These are phyloP conservation scores for Arizona elegans DNA, from an alignment of 2,113 vertebrate species.

Conservation along the genomic window DNA sequence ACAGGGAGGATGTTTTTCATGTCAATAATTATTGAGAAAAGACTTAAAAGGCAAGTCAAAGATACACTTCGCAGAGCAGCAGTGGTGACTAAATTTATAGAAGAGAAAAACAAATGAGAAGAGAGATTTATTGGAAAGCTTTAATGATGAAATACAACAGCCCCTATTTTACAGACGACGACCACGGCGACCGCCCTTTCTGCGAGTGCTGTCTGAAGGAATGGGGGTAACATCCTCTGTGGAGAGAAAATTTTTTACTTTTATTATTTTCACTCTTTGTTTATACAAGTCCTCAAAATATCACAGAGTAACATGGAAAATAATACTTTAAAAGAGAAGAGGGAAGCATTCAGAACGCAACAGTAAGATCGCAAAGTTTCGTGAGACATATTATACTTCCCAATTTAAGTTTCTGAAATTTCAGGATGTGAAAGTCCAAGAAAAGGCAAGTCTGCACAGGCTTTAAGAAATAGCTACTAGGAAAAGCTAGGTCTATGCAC, in stretches of 20 bases:
- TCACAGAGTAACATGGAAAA: not conserved
- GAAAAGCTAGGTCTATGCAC: not conserved
- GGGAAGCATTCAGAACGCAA: not conserved
- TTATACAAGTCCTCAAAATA: not conserved
- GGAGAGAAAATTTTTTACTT: not conserved
- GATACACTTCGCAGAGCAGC: not conserved
- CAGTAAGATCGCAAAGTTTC: not conserved
- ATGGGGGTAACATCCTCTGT: conserved; percentile 99
- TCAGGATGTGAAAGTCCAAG: conserved; percentile 7
- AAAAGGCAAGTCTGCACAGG: not conserved
- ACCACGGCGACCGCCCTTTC: conserved; percentile 96
- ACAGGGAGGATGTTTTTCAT: fast-evolving
- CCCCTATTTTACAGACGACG: conserved; percentile 85
- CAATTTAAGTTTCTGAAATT: not conserved
- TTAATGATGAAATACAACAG: conserved; percentile 78
- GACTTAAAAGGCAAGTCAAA: not conserved
- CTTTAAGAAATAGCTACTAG: not conserved
- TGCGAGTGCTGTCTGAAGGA: conserved; percentile 96
- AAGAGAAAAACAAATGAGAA: not conserved
- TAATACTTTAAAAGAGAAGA: not conserved
- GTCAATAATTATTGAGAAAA: not conserved
- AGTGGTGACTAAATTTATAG: not conserved
- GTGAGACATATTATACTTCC: not conserved
- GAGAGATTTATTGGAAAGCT: conserved; percentile 63
- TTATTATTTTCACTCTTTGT: not conserved